Conservation (phyloP, 2,113 vertebrate species). For the Vulpes vulpes region DNA sequence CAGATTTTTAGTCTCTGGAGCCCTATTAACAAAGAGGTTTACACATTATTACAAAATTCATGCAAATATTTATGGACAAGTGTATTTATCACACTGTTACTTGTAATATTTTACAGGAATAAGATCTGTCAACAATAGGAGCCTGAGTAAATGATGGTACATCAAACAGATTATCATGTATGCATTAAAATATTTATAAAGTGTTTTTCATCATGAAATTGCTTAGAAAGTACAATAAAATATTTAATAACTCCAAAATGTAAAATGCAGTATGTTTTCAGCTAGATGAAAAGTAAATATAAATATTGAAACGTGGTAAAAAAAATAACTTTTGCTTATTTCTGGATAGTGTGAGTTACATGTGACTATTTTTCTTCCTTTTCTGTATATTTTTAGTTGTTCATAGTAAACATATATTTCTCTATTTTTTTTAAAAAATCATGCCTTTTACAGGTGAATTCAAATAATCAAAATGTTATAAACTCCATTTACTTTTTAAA, state of each 20-base stretch:
- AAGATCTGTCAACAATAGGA: not conserved
- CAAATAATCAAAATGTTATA: not conserved
- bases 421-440: not conserved
- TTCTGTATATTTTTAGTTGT: not conserved
- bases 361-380: not conserved
- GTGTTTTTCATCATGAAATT: constrained; percentile 25
- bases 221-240: not conserved
- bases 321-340: not conserved
- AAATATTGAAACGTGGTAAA: constrained; percentile 12
- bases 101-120: not conserved
- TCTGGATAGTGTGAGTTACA: not conserved
- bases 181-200: not conserved
- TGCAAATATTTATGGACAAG: constrained; percentile 26
- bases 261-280: not conserved
- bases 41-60: constrained; percentile 27
- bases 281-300: not conserved
- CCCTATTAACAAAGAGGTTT: not conserved
- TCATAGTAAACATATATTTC: not conserved
- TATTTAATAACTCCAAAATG: not conserved
- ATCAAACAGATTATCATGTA: not conserved
- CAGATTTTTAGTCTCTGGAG: not conserved
- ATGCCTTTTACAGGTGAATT: not conserved
- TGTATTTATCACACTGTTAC: not conserved
- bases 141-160: not conserved
- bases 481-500: not conserved